phyloP scores from a whole-genome alignment of 2,113 vertebrate species.

The Cichladusa arquata region DNA sequence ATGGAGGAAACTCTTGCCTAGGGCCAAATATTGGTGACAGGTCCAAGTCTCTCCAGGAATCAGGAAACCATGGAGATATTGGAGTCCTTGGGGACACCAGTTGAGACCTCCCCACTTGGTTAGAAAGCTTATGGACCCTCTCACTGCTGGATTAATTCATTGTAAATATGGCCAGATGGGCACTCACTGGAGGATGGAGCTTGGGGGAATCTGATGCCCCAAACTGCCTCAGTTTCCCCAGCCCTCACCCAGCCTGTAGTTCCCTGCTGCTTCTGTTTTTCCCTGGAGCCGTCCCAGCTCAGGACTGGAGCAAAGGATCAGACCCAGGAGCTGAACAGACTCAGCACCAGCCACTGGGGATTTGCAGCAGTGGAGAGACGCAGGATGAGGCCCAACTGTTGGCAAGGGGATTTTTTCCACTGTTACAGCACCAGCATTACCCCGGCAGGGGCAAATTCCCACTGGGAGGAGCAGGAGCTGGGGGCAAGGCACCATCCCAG shows the following conservation, averaged over 20 bases:
- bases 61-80: background rate
- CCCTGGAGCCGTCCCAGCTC: background rate
- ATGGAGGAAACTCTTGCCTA: background rate
- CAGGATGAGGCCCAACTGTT: background rate
- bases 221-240: conserved; percentile 10
- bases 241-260: accelerated
- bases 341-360: background rate
- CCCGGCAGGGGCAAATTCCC: accelerated
- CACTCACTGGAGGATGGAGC: no score
- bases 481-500: background rate
- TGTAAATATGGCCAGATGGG: background rate
- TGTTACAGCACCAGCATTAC: accelerated
- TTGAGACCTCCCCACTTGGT: background rate
- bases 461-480: background rate
- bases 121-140: background rate
- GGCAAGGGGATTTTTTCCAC: background rate
- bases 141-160: background rate
- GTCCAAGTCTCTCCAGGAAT: background rate
- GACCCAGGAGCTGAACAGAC: background rate
- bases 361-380: accelerated
- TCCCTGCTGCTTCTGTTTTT: background rate
- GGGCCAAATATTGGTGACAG: background rate
- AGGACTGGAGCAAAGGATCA: accelerated
- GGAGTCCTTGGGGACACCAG: accelerated
- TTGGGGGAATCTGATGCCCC: background rate